Base-by-base conservation (phyloP, 2,888 invertebrate species). In the Seladonia tumulorum region DNA sequence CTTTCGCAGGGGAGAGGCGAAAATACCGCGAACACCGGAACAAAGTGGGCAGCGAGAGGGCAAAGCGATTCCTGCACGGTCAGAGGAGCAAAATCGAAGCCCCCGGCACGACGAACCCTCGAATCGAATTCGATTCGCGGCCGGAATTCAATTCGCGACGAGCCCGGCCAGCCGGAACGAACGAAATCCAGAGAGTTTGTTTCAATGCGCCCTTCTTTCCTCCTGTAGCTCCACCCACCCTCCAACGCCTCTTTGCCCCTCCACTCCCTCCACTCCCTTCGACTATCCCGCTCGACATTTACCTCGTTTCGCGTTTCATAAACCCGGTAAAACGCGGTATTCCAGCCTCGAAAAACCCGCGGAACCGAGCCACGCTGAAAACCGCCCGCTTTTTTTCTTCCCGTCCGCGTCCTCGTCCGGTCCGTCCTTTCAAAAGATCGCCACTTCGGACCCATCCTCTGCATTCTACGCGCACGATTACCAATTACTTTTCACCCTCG, bases 51-150 rank as follows among this genome's bases (percentile, higher is more conserved):
- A 79, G 60, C 49, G 66, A 35, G 71, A 75, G 72, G 29, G 60
- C 29, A 63, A 72, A 77, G 60, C 53, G 71, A 79, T 78, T 82
- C 14, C 66, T 57, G 70, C 76, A 71, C 80, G 71, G 78, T 60
- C 74, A 71, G 47, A 35, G 81, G 68, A 77, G 35, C 71, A 45
- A 81, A 72, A 79, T 77, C 70, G 83, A 57, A 70, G 57, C 63
- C n/a, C 77, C 18, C 72, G 79, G 82, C 77, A 75, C 78, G 81
- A 87, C 76, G 70, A 89, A 85, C 86, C n/a, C 81, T 88, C 83
- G 83, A 91, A 93, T 92, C 90, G 91, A 90, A 92, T 92, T 92
- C 88, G 85, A 90, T 88, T 88, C 87, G 91, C 87, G 85, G 70
- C 42, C 68, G 87, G 87, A 92, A 93, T 93, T 90, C 87, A 90